These are phyloP conservation scores for Papilio aristodemus DNA, from an alignment of 1,140 invertebrate genomes.

Conservation along the genomic window DNA sequence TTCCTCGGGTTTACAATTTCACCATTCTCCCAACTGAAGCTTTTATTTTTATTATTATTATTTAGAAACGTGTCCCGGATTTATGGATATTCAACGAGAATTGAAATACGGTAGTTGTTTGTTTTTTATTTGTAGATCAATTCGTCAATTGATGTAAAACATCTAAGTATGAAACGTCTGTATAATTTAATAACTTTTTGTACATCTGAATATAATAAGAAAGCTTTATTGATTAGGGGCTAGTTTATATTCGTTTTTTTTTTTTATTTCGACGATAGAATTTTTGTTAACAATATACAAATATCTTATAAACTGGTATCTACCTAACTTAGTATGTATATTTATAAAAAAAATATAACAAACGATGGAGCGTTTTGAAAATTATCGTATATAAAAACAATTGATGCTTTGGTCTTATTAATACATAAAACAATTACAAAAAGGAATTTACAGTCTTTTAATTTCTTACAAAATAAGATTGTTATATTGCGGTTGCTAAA, in stretches of 20 bases:
- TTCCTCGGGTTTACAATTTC: constrained; percentile 24
- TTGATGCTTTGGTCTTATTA: too few relatives aligned
- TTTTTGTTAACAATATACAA: too few relatives aligned
- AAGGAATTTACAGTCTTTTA: neutral
- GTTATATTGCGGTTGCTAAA: neutral
- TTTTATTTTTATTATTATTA: neutral
- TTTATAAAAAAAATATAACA: too few relatives aligned
- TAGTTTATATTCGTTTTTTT: neutral
- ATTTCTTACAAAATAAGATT: neutral
- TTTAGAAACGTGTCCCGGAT: neutral
- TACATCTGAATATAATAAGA: too few relatives aligned
- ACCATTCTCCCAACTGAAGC: neutral
- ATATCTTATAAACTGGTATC: too few relatives aligned
- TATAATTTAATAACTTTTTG: too few relatives aligned
- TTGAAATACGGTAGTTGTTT: neutral
- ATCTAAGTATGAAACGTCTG: too few relatives aligned
- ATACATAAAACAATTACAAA: too few relatives aligned
- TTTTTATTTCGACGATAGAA: neutral
- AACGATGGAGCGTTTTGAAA: neutral
- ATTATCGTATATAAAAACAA: neutral
- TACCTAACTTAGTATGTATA: too few relatives aligned
- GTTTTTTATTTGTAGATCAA: too few relatives aligned
- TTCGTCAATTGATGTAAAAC: too few relatives aligned
- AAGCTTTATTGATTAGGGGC: too few relatives aligned
- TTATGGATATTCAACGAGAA: neutral